phyloP scores from a whole-genome alignment of 1,140 invertebrate genomes.

The Pinna nobilis region DNA sequence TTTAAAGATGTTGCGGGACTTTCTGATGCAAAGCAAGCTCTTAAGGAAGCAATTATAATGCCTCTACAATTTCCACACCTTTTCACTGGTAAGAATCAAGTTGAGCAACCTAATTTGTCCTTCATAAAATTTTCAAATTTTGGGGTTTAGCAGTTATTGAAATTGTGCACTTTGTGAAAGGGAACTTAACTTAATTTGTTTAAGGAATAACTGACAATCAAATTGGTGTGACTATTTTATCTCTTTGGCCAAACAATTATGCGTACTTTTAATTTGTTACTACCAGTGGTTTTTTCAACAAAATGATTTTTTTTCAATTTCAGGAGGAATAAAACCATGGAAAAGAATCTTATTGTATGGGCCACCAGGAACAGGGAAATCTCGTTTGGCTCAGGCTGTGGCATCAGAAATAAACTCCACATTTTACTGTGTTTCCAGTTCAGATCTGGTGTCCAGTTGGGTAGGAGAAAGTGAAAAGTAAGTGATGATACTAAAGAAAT shows the following conservation, averaged over 20 bases:
- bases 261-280: no score
- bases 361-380: conserved; percentile 68
- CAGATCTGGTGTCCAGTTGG: conserved; percentile 78
- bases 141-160: no score
- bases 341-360: conserved; percentile 69
- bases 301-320: no score
- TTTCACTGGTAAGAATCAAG: conserved; percentile 74
- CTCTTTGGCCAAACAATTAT: no score
- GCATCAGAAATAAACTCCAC: conserved; percentile 72
- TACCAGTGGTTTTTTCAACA: no score
- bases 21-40: conserved; percentile 72
- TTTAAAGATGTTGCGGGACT: conserved; percentile 77
- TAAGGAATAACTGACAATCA: no score
- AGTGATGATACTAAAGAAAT: conserved; percentile 28
- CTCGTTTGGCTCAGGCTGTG: conserved; percentile 65
- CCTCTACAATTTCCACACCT: conserved; percentile 73
- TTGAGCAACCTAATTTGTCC: no score
- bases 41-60: conserved; percentile 74
- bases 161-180: no score
- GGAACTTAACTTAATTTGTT: no score
- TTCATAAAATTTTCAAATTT: no score
- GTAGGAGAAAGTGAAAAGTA: conserved; percentile 80
- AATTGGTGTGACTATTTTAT: no score
- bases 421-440: conserved; percentile 77
- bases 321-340: conserved; percentile 70